Base-by-base conservation (phyloP, 92 coral and sea anemone species). In the Bergia sp. region DNA sequence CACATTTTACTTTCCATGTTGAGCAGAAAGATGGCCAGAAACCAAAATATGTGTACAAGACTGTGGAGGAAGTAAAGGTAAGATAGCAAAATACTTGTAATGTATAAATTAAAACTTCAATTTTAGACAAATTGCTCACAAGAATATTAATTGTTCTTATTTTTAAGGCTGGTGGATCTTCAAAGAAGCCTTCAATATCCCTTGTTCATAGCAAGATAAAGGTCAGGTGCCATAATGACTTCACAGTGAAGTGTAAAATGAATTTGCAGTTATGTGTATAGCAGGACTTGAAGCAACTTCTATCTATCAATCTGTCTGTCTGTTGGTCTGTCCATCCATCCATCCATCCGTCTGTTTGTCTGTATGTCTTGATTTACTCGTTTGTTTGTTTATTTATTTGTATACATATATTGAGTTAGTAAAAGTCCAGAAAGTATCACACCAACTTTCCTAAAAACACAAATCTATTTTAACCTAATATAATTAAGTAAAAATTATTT, bases 11-110 rank as follows among this genome's bases (percentile, higher is more conserved):
- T 61, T 61, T 61, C 69, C 23, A 76, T 84, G 38, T 66, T 11
- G 18, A 23, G 16, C 12, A 86, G 93, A 87, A 84, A 67, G 69
- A 73, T 84, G 97, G 94, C 86, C 88, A 91, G 85, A 89, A 94
- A 87, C 99, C 98, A 20, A 97, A 95, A 76, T 97, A 97, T 89
- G 92, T 97, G 44, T 97, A 97, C 96, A 97, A 97, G 92, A 97
- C 99, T 86, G 99, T 95, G 40, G 98, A 97, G 81, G 99, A 97
- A 89, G 96, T 97, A 40, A 97, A 97, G 98, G 99, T 97, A 64
- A 37, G 85, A 29, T 71, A 15, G 20, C 18, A 39, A 2, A 53
- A 53, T 18, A 53, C 53, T 41, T 47, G 16, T 10, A n/a, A 37
- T 77, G 42, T 38, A 29, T 29, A 23, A 9, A 47, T 4, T 4